These are phyloP conservation scores for Drosophila helvetica DNA, from an alignment of 2,888 invertebrate species.

Conservation along the genomic window DNA sequence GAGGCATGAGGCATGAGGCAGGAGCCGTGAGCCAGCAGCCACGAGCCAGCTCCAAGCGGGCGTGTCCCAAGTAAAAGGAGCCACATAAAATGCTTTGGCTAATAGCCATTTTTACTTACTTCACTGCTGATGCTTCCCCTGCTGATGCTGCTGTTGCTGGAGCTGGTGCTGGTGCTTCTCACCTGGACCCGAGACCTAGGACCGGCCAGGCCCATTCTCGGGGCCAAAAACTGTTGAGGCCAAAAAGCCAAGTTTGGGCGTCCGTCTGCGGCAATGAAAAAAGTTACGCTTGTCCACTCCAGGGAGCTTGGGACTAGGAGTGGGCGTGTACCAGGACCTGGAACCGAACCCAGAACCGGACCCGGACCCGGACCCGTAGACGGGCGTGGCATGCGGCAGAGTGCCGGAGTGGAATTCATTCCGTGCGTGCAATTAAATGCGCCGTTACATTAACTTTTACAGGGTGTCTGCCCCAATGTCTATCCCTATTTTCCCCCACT, in stretches of 20 bases:
- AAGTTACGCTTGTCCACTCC: conserved; percentile 66
- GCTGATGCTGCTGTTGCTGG: neutral
- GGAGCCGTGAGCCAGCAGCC: conserved; percentile 8
- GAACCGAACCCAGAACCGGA: neutral
- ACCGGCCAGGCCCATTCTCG: neutral
- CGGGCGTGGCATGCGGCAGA: conserved; percentile 39
- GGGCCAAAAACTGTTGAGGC: conserved; percentile 52
- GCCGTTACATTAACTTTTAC: conserved; percentile 80
- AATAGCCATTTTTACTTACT: conserved; percentile 79
- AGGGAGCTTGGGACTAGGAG: neutral
- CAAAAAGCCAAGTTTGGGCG: conserved; percentile 75
- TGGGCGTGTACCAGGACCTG: neutral
- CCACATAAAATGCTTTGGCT: conserved; percentile 77
- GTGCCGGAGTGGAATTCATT: conserved; percentile 52
- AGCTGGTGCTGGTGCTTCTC: conserved; percentile 39
- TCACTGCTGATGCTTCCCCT: conserved; percentile 43
- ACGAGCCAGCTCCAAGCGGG: conserved; percentile 43
- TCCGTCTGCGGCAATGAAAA: conserved; percentile 31
- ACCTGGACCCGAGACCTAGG: conserved; percentile 51
- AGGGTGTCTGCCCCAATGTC: conserved; percentile 73
- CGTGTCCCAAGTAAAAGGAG: conserved; percentile 65
- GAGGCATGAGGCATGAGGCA: neutral
- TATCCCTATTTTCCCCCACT: neutral
- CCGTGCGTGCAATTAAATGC: conserved; percentile 80
- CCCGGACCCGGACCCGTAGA: neutral